A percentile compares a stretch with the other conserved stretches of the same genome.
Evolutionary conservation across 2,888 invertebrate genomes (phyloP).

Genomic region (Acronicta aceris): DNA sequence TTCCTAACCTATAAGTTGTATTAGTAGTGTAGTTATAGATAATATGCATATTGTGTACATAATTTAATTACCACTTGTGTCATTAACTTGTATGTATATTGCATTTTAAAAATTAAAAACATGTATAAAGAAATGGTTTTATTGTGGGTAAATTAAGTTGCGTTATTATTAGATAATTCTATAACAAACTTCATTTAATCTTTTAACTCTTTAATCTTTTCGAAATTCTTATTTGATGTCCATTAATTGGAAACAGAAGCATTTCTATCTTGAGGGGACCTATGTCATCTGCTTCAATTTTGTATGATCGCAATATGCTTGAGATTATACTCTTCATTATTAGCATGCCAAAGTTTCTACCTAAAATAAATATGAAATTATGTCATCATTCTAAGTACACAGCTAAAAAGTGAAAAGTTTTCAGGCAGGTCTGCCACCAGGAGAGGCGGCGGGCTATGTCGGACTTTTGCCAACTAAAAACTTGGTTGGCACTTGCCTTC

Average conservation of each 20-base stretch:
- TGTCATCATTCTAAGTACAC: too few relatives aligned
- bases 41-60: neutral
- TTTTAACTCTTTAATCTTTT: slow-evolving; percentile 54
- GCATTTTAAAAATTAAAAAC: neutral
- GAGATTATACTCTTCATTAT: slow-evolving; percentile 80
- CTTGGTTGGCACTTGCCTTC: too few relatives aligned
- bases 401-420: too few relatives aligned
- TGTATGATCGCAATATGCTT: slow-evolving; percentile 72
- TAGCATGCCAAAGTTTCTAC: slow-evolving; percentile 82
- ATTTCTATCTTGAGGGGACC: slow-evolving; percentile 79
- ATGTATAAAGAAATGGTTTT: slow-evolving; percentile 11
- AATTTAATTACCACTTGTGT: neutral
- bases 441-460: too few relatives aligned
- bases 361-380: slow-evolving; percentile 54
- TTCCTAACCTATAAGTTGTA: too few relatives aligned
- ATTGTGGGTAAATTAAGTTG: neutral
- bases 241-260: slow-evolving; percentile 77
- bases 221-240: slow-evolving; percentile 74
- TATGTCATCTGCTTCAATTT: slow-evolving; percentile 72
- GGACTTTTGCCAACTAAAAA: too few relatives aligned
- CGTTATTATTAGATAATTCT: slow-evolving; percentile 2
- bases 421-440: too few relatives aligned
- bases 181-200: too few relatives aligned
- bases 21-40: too few relatives aligned
- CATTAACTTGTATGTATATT: neutral